phyloP scores from a whole-genome alignment of 1,140 invertebrate species.

The Cepaea nemoralis region DNA sequence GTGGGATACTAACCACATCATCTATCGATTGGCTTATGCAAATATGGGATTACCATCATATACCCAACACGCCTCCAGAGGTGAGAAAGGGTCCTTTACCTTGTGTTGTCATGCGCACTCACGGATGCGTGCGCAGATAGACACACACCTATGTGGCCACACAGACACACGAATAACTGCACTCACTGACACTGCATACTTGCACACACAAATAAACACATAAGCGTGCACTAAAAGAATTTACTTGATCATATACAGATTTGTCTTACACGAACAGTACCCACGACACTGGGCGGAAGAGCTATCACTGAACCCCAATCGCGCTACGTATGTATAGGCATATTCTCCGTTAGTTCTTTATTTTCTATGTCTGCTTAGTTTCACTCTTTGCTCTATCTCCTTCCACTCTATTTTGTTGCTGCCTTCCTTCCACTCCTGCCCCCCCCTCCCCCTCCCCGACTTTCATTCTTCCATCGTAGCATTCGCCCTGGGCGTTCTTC shows the following conservation, averaged over 20 bases:
- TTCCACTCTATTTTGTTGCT: not conserved
- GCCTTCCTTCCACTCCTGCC: not conserved
- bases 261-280: not conserved
- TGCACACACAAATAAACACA: not conserved
- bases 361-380: not conserved
- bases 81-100: too few relatives aligned
- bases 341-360: not conserved
- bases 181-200: not conserved
- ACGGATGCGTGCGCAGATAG: too few relatives aligned
- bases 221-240: not conserved
- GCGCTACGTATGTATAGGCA: not conserved
- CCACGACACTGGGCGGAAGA: not conserved
- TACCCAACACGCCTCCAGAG: too few relatives aligned
- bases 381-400: not conserved
- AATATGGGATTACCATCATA: too few relatives aligned
- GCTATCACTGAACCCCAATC: not conserved
- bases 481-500: too few relatives aligned
- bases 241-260: not conserved
- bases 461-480: too few relatives aligned
- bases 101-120: too few relatives aligned
- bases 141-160: too few relatives aligned
- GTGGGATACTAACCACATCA: too few relatives aligned
- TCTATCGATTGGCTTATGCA: too few relatives aligned
- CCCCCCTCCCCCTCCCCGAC: constrained; percentile 2
- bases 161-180: too few relatives aligned